Base-by-base conservation (phyloP, 2,888 invertebrate species). In the Melangyna quadrimaculata region DNA sequence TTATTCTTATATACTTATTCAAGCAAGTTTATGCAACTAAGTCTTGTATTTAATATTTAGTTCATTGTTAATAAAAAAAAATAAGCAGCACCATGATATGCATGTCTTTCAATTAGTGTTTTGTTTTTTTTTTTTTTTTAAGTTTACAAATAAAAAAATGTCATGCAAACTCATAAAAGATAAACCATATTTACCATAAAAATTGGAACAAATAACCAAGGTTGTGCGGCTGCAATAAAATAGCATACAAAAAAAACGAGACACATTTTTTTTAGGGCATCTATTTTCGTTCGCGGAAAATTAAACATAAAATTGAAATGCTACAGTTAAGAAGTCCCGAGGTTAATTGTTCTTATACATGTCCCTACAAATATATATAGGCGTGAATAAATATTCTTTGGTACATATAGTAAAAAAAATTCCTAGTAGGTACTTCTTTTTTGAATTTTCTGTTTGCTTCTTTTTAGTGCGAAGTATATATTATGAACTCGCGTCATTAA, bases 161-260 rank as follows among this genome's bases (percentile, higher is more conserved):
- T 37, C 7, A 55, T 35, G 53, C 70, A 65, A 72, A 57, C 7
- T 17, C 51, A 61, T 45, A 71, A 77, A 71, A 71, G 8, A 14
- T 73, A 78, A 83, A 69, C 55, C 48, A 55, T n/a, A n/a, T 63
- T 65, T 83, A 61, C 45, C n/a, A 10, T 59, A 74, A 61, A 84
- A 84, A 84, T 55, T 70, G 35, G 78, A 51, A 83, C 73, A 83
- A 78, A 19, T 37, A 43, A 35, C 32, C 73, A 75, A 79, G 79
- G 74, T 17, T 59, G 48, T 24, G n/a, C n/a, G 53, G 2, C 19
- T 27, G 71, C 24, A 35, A 65, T 67, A 75, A 75, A 57, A 57
- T 29, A 40, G 6, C 29, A 29, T 17, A 17, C 48, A 67, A 32
- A 48, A 32, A 48, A 37, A 24, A 19, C 10, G 7, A 24, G 17